These are phyloP conservation scores for Cyprinus carpio DNA, from an alignment of 2,113 vertebrate species.

Conservation along the genomic window DNA sequence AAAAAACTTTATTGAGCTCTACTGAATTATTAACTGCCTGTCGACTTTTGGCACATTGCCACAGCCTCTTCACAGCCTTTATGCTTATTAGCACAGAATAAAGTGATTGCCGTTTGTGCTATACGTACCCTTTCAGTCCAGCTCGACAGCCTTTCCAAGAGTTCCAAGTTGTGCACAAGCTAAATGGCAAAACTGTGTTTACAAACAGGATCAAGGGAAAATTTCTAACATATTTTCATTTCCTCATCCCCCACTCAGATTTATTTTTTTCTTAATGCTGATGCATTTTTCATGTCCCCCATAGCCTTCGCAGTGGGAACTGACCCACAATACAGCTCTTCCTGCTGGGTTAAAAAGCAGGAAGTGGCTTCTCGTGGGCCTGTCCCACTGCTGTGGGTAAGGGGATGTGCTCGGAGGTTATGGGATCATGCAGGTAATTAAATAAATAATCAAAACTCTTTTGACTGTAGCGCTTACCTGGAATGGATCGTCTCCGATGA, in stretches of 20 bases:
- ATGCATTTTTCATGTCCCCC: conserved; percentile 56
- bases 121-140: background rate
- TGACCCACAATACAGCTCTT: conserved; percentile 24
- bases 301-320: background rate
- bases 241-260: background rate
- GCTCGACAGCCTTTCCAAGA: background rate
- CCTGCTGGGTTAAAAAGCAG: conserved; percentile 31
- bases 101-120: background rate
- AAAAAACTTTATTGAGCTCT: conserved; percentile 26
- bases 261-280: background rate
- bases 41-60: conserved; percentile 25
- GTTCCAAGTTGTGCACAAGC: background rate
- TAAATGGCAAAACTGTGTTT: conserved; percentile 41
- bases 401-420: background rate
- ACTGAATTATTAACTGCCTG: conserved; percentile 42
- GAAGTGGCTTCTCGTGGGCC: background rate
- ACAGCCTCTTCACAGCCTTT: conserved; percentile 8
- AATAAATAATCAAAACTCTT: conserved; percentile 48
- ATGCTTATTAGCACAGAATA: conserved; percentile 19
- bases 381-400: conserved; percentile 20
- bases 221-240: background rate
- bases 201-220: conserved; percentile 34
- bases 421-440: conserved; percentile 40
- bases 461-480: conserved; percentile 34
- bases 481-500: conserved; percentile 29